Conservation (phyloP, 2,113 vertebrate genomes). For the Stomatorhinus ivindoensis region DNA sequence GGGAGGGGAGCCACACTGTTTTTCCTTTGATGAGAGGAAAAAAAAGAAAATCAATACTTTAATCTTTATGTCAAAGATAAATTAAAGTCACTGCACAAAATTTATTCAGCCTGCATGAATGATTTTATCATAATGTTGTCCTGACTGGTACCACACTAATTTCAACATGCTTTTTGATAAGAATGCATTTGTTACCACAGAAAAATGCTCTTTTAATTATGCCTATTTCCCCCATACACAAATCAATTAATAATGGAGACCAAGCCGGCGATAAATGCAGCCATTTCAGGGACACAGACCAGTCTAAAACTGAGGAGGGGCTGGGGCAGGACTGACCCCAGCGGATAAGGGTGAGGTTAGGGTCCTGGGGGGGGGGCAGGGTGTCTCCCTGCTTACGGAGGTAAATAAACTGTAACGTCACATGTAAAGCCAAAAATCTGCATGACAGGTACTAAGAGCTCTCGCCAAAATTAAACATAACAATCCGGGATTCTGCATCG, state of each 20-base stretch:
- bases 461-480: neutral
- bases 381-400: neutral
- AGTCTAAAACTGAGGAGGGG: neutral
- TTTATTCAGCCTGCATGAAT: neutral
- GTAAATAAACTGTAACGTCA: neutral
- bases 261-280: neutral
- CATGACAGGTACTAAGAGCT: neutral
- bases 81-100: neutral
- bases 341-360: neutral
- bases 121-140: neutral
- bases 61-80: constrained; percentile 7
- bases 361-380: neutral
- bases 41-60: neutral
- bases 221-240: neutral
- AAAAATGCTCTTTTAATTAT: neutral
- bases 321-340: neutral
- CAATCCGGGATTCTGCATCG: neutral
- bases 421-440: neutral
- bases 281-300: neutral
- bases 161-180: neutral
- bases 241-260: neutral
- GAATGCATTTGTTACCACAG: neutral
- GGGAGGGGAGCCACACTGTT: neutral
- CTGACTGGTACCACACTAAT: neutral
- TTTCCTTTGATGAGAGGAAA: neutral